Base-by-base conservation (phyloP, 2,113 vertebrate species). In the Puffinus mauretanicus region DNA sequence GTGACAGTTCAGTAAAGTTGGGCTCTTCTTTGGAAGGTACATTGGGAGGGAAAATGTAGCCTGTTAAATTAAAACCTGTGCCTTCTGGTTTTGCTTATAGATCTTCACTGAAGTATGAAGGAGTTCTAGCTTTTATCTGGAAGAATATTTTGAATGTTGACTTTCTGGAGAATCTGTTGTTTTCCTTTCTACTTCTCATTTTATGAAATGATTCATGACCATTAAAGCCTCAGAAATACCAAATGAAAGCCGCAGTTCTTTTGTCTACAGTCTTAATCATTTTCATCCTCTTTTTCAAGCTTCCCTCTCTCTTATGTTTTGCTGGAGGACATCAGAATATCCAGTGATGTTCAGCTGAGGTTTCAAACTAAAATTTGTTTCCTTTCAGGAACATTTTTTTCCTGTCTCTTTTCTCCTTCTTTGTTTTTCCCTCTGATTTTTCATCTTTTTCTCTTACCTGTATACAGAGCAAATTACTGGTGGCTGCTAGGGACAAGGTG, bases 121-220 rank as follows among this genome's bases (percentile, higher is more conserved):
- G 72, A 91, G 27, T 72, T 85, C 69, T 88, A 92, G 81, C 83
- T 96, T 94, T 92, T 94, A 94, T 94, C 86, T 96, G 70, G 47
- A 79, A 96, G 92, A 94, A 69, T 92, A 91, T 65, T 96, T 95
- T 94, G 36, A 91, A 9, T 91, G 86, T 95, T 94, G 96, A 84
- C 82, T 97, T 97, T 61, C 77, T 92, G 83, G 83, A 91, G 88
- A 94, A 91, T 95, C 88, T 92, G 76, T 91, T 97, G 88, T 97
- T 97, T 96, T 96, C 72, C 69, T 92, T 96, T 94, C 83, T 94
- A 91, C 77, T 94, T 96, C 72, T 96, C 83, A 76, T 96, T 96
- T 95, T 95, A 92, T 92, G 73, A 94, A 96, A 93, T 96, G 95
- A 96, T 97, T 96, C 94, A 96, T 95, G 92, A 91, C 96, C 80